A percentile compares a stretch with the other conserved stretches of the same genome.
Evolutionary conservation across 2,888 invertebrate species (phyloP).

Genomic region (Melikaiella ostensackeni): DNA sequence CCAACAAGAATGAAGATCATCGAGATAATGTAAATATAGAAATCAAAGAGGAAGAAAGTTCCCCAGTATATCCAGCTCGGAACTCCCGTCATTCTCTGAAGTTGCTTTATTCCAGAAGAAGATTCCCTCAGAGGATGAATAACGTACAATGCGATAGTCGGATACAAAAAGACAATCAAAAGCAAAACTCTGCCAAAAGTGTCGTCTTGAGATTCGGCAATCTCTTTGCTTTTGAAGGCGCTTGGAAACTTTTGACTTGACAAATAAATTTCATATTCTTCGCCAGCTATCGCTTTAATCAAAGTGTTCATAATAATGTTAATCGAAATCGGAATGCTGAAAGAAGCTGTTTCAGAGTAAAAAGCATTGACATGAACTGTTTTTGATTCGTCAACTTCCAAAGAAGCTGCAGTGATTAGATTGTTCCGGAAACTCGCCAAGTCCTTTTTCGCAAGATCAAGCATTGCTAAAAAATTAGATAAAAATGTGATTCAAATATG

Average conservation of each 20-base stretch:
- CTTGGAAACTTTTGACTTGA: constrained; percentile 66
- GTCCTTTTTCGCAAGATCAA: constrained; percentile 72
- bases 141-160: constrained; percentile 77
- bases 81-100: constrained; percentile 85
- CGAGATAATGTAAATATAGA: constrained; percentile 71
- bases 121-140: constrained; percentile 83
- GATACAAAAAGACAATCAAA: constrained; percentile 63
- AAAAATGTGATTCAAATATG: not conserved
- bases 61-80: constrained; percentile 82
- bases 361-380: constrained; percentile 71
- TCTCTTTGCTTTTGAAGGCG: constrained; percentile 43
- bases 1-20: constrained; percentile 60
- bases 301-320: constrained; percentile 78
- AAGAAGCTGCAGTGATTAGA: constrained; percentile 79
- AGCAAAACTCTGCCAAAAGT: constrained; percentile 56
- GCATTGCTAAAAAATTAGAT: constrained; percentile 73
- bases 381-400: constrained; percentile 65
- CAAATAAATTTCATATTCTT: constrained; percentile 63
- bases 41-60: constrained; percentile 81
- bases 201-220: constrained; percentile 48
- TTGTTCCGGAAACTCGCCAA: constrained; percentile 77
- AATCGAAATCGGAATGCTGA: constrained; percentile 79
- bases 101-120: constrained; percentile 81
- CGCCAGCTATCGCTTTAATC: constrained; percentile 62
- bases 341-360: constrained; percentile 79